phyloP scores from a whole-genome alignment of 1,140 invertebrate species.

The Macrobrachium rosenbergii region DNA sequence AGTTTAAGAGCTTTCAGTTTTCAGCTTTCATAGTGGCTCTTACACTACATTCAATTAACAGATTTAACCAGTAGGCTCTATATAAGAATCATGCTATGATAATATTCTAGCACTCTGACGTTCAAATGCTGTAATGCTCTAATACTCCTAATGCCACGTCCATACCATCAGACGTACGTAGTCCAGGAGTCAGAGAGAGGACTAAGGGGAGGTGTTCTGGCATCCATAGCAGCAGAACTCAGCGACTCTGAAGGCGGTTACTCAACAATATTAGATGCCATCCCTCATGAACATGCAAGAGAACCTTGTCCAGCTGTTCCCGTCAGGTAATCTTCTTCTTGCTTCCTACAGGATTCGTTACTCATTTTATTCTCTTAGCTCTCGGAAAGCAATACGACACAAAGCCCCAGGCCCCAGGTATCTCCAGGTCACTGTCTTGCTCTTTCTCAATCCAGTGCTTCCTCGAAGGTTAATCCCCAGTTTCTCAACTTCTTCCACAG shows the following conservation, averaged over 20 bases:
- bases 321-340: slow-evolving; percentile 41
- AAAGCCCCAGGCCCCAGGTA: no score
- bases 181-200: slow-evolving; percentile 33
- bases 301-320: slow-evolving; percentile 52
- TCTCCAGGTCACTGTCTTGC: no score
- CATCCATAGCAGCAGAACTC: slow-evolving; percentile 59
- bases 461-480: no score
- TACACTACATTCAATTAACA: no score
- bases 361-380: not conserved
- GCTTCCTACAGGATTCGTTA: not conserved
- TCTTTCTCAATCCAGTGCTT: no score
- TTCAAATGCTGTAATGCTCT: not conserved
- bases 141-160: not conserved
- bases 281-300: slow-evolving; percentile 55
- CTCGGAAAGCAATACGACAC: no score
- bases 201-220: slow-evolving; percentile 38
- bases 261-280: slow-evolving; percentile 64
- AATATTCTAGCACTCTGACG: no score
- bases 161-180: not conserved
- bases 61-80: no score
- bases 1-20: no score
- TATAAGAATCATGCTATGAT: no score
- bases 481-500: no score
- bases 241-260: slow-evolving; percentile 65
- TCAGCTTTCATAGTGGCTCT: no score